Conservation (phyloP, 2,888 invertebrate species). For the Eupithecia centaureata region DNA sequence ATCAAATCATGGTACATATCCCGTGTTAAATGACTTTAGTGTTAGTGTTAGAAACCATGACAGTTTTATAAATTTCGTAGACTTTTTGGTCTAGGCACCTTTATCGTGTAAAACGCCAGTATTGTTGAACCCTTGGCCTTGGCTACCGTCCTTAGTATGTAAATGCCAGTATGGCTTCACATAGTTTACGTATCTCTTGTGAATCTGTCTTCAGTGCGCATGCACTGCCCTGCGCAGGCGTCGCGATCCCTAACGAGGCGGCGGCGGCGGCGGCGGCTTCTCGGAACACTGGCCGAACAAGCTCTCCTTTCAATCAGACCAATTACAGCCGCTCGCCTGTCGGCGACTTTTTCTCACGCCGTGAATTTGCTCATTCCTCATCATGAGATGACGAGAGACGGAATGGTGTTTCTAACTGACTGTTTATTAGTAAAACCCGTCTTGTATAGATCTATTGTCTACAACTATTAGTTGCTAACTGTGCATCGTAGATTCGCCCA, state of each 20-base stretch:
- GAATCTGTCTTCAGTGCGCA: slow-evolving; percentile 8
- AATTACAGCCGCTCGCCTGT: slow-evolving; percentile 64
- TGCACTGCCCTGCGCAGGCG: slow-evolving; percentile 38
- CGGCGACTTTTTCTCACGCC: slow-evolving; percentile 49
- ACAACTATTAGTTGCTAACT: background rate
- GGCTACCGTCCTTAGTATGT: background rate
- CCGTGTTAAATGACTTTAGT: no score
- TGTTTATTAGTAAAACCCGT: background rate
- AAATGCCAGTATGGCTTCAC: background rate
- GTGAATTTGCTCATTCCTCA: slow-evolving; percentile 31
- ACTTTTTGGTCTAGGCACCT: no score
- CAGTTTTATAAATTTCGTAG: no score
- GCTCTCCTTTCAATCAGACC: slow-evolving; percentile 81
- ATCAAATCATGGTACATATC: no score
- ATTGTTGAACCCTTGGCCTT: background rate
- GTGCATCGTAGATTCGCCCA: background rate
- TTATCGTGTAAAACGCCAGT: background rate
- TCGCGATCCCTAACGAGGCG: slow-evolving; percentile 72
- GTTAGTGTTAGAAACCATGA: no score
- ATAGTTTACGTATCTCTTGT: background rate
- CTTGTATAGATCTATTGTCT: background rate
- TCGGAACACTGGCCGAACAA: slow-evolving; percentile 70
- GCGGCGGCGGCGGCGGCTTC: slow-evolving; percentile 59
- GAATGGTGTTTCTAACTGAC: slow-evolving; percentile 32
- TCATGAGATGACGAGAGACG: slow-evolving; percentile 14